Evolutionary conservation across 2,888 invertebrate genomes (phyloP), one percentile per base, ranked within the genome.

Genomic region (Ypsolopha sequella): DNA sequence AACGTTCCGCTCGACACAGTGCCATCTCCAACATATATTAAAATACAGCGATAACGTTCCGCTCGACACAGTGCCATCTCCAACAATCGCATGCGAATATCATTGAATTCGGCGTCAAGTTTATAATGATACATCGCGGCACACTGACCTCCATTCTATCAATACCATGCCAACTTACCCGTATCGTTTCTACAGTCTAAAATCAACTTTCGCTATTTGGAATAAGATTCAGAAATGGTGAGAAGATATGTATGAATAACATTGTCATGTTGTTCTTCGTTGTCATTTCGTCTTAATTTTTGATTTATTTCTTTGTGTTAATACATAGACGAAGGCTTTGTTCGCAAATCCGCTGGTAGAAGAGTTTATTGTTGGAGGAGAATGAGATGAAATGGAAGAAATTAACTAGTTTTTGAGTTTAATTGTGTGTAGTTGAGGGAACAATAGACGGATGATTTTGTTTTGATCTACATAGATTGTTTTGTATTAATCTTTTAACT

Each of bases 91-190:
- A 24, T 24, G 4, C 14, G 43, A 43, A 36, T 41, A 41, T 39
- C 48, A 14, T 46, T 52, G 51, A 53, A 55, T 56, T 56, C 53
- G 54, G 55, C 53, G 51, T 38, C 43, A 49, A 39, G 46, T 53
- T 53, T 52, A 53, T 47, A 52, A 51, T 50, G 39, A 34, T 46
- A 35, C 34, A 34, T 43, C 50, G 36, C 54, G 58, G 41, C 58
- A 52, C 53, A 56, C 58, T 58, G 55, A 55, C 58, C 54, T 39
- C 41, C 48, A 54, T 58, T 44, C 45, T 43, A 46, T 43, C 43
- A 13, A 43, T 6, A 14, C 36, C 47, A 11, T 36, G 9, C 47
- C 47, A 36, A 36, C 38, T 36, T 10, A 11, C 24, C 24, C 4
- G 24, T 24, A 24, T 4, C 24, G 24, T 24, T 4, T 24, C 24